A percentile compares a stretch with the other conserved stretches of the same genome.
These are phyloP conservation scores for Carlito syrichta DNA, from an alignment of 2,113 vertebrate genomes.

Conservation along the genomic window DNA sequence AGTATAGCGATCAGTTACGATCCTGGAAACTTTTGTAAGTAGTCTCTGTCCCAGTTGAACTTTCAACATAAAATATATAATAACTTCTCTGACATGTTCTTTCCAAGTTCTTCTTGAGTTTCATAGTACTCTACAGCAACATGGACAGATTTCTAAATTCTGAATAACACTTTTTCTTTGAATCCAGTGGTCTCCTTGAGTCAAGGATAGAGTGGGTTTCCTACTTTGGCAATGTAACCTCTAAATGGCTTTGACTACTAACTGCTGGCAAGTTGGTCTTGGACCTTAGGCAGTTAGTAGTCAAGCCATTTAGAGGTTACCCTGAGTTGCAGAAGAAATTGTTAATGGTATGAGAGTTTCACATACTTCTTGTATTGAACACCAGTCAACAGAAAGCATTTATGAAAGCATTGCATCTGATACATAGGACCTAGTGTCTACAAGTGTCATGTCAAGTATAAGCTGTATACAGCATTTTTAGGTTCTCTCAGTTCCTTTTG, in stretches of 20 bases:
- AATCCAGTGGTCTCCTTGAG: slow-evolving; percentile 58
- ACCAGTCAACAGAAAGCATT: neutral
- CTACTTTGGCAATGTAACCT: slow-evolving; percentile 37
- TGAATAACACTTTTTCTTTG: slow-evolving; percentile 21
- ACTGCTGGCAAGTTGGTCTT: neutral
- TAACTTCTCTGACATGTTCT: slow-evolving; percentile 57
- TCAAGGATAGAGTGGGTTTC: slow-evolving; percentile 58
- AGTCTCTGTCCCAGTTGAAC: slow-evolving; percentile 66
- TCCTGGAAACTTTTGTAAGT: slow-evolving; percentile 64
- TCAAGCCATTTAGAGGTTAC: too few relatives aligned
- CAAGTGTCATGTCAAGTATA: too few relatives aligned
- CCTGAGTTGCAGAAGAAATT: neutral
- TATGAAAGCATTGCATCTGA: neutral
- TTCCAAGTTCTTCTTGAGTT: slow-evolving; percentile 69
- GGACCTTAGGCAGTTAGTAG: too few relatives aligned
- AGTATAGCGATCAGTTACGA: slow-evolving; percentile 42
- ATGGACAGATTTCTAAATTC: slow-evolving; percentile 71
- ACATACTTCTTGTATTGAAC: neutral
- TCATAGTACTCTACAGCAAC: slow-evolving; percentile 55
- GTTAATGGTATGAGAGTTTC: neutral
- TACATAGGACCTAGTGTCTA: too few relatives aligned
- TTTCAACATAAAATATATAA: neutral
- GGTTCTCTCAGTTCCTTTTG: too few relatives aligned
- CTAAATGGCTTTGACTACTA: neutral
- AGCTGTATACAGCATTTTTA: too few relatives aligned